These are phyloP conservation scores for Aldrovandia affinis DNA, from an alignment of 2,797 vertebrate species.

Conservation along the genomic window DNA sequence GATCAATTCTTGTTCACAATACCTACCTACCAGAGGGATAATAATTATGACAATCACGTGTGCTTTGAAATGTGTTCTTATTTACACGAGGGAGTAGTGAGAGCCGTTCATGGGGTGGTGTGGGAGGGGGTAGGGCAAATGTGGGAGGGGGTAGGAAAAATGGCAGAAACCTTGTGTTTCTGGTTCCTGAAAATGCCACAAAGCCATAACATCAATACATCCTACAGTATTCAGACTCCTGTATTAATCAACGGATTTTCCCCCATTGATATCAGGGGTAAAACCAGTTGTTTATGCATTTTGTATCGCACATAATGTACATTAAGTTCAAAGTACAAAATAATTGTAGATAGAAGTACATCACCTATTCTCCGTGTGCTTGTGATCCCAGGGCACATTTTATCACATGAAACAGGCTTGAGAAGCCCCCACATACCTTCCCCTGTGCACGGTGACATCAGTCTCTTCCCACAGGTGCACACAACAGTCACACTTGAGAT, in stretches of 20 bases:
- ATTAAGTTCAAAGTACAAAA: background rate
- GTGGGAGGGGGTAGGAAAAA: background rate
- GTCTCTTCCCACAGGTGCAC: background rate
- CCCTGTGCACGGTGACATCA: background rate
- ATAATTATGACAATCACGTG: background rate
- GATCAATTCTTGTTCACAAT: background rate
- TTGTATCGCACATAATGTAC: background rate
- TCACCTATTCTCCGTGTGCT: background rate
- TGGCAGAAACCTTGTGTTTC: background rate
- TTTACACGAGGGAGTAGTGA: conserved; percentile 5
- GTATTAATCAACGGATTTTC: background rate
- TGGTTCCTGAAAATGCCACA: background rate
- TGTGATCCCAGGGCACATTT: background rate
- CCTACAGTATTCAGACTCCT: background rate
- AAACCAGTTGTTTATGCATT: background rate
- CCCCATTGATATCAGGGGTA: background rate
- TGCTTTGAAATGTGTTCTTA: background rate
- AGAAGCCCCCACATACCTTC: background rate
- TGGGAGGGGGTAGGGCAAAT: background rate
- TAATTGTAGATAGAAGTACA: too few species aligned
- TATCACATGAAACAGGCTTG: background rate
- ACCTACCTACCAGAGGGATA: background rate
- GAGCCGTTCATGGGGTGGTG: background rate
- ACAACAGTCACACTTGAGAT: background rate
- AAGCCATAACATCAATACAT: background rate